Evolutionary conservation across 2,797 vertebrate genomes (phyloP).

Genomic region (Tolypeutes matacus): DNA sequence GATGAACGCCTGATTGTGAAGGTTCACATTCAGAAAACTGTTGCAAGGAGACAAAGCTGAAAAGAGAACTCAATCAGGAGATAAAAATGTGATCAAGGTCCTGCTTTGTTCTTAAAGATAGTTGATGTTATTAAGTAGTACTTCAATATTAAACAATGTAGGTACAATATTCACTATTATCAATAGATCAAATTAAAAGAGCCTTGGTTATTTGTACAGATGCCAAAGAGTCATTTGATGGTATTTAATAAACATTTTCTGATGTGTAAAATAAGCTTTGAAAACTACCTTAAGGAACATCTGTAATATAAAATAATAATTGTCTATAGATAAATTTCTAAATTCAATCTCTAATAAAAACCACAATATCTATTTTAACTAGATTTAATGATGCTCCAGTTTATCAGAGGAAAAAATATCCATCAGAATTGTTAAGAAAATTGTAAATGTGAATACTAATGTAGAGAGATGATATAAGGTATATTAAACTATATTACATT

Average conservation of each 20-base stretch:
- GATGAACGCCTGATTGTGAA: neutral
- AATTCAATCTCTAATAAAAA: constrained; percentile 9
- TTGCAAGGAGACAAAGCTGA: neutral
- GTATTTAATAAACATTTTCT: neutral
- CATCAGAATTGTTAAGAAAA: neutral
- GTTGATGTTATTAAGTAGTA: neutral
- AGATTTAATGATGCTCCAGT: neutral
- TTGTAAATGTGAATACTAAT: constrained; percentile 4
- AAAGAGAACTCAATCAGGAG: neutral
- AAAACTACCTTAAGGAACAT: neutral
- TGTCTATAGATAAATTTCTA: neutral
- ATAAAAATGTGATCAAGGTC: neutral
- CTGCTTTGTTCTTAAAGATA: neutral
- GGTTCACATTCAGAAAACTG: neutral
- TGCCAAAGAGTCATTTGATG: neutral
- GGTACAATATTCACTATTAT: neutral
- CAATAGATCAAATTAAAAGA: neutral
- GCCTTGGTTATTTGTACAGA: neutral
- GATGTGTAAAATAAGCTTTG: neutral
- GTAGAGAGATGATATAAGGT: neutral
- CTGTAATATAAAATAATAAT: neutral
- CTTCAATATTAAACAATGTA: neutral
- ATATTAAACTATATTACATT: neutral
- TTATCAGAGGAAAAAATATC: neutral
- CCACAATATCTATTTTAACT: neutral